Percentiles rank a stretch among this genome's conserved stretches.
These are phyloP conservation scores for Hippocampus abdominalis DNA, from an alignment of 2,113 vertebrate species.

Conservation along the genomic window DNA sequence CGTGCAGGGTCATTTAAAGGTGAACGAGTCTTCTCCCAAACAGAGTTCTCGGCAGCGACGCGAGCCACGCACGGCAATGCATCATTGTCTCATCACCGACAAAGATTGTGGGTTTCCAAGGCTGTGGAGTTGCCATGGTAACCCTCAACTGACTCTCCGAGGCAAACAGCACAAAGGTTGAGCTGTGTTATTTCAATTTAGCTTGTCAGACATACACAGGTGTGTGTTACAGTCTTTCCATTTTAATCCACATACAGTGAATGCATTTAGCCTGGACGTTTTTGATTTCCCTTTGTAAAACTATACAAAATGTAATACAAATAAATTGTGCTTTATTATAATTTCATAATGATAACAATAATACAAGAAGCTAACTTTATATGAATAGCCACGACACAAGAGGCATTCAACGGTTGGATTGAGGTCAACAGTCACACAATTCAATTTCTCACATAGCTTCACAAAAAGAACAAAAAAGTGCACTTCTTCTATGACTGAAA, in stretches of 20 bases:
- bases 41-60: slow-evolving; percentile 21
- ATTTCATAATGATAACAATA: neutral
- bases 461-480: neutral
- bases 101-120: slow-evolving; percentile 52
- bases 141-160: slow-evolving; percentile 47
- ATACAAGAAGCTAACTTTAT: neutral
- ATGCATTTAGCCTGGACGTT: neutral
- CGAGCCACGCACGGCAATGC: slow-evolving; percentile 23
- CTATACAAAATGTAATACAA: neutral
- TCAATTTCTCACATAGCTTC: no score
- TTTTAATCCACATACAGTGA: neutral
- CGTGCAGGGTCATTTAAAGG: slow-evolving; percentile 1
- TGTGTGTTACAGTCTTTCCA: neutral
- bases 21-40: slow-evolving; percentile 16
- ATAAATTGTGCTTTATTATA: neutral
- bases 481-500: neutral
- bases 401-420: neutral
- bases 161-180: slow-evolving; percentile 53
- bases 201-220: slow-evolving; percentile 20
- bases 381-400: neutral
- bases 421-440: neutral
- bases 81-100: slow-evolving; percentile 54
- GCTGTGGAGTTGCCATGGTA: slow-evolving; percentile 63
- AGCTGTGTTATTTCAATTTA: slow-evolving; percentile 43
- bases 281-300: neutral